A percentile compares a stretch with the other conserved stretches of the same genome.
Conservation (phyloP, 2,888 invertebrate species). For the Cantharis flavilabris region DNA sequence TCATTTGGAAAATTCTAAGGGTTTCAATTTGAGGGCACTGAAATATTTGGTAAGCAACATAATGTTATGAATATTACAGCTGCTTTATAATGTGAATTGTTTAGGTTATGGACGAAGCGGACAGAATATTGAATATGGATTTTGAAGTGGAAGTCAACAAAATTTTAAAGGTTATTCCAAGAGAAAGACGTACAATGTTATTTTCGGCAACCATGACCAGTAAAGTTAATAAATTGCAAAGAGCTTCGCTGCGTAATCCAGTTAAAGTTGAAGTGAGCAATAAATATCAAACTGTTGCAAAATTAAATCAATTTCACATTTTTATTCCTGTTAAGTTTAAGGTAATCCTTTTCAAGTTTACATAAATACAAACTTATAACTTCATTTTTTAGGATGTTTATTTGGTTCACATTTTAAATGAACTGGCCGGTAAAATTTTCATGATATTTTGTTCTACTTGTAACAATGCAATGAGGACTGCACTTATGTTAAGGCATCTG, state of each 20-base stretch:
- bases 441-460: slow-evolving; percentile 98
- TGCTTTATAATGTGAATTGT: background rate
- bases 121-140: slow-evolving; percentile 98
- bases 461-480: slow-evolving; percentile 86
- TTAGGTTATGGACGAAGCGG: slow-evolving; percentile 98
- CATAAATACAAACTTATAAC: background rate
- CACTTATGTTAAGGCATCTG: slow-evolving; percentile 85
- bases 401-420: slow-evolving; percentile 92
- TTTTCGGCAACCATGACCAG: slow-evolving; percentile 99
- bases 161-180: slow-evolving; percentile 88
- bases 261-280: slow-evolving; percentile 95
- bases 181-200: slow-evolving; percentile 87
- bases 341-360: slow-evolving; percentile 57
- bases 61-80: background rate
- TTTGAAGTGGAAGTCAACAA: slow-evolving; percentile 98
- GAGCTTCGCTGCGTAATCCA: slow-evolving; percentile 92
- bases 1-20: slow-evolving; percentile 97
- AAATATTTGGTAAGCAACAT: slow-evolving; percentile 75
- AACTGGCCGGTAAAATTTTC: slow-evolving; percentile 92
- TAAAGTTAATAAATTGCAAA: slow-evolving; percentile 92
- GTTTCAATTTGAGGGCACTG: slow-evolving; percentile 87
- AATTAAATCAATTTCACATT: slow-evolving; percentile 90
- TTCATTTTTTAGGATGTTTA: slow-evolving; percentile 80
- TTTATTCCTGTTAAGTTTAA: slow-evolving; percentile 97
- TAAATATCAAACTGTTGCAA: slow-evolving; percentile 98